Evolutionary conservation across 2,113 vertebrate genomes (phyloP), one percentile per base, ranked within the genome.

Genomic region (Brachirus orientalis): DNA sequence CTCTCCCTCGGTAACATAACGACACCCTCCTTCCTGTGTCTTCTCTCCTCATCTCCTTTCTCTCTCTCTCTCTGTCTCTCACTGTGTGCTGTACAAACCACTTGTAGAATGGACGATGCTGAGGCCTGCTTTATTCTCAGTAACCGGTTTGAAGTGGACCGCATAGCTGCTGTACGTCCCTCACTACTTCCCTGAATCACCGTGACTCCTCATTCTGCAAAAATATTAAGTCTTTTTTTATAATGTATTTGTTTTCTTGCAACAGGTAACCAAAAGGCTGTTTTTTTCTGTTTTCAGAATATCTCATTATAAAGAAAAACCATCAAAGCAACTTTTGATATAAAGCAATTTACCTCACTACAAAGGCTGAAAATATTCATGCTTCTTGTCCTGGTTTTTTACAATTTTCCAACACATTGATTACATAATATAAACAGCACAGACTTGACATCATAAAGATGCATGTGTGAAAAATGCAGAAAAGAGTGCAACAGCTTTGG

Each of bases 71-170:
- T 38, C 18, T 44, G 14, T 58, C 20, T 66, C 58, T 64, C 40
- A n/a, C 70, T 77, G 50, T 60, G 33, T 61, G 80, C 75, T 77
- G 43, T 65, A 84, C 72, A 89, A 82, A 85, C 86, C 69, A 72
- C 80, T 85, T 82, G 63, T 76, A 95, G 94, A 87, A 95, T 95
- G 92, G 94, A 95, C 77, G 93, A 95, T 77, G 94, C 94, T 6
- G 93, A 95, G 82, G 94, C 93, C 88, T 95, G 94, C 86, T 95
- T 95, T 72, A 95, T 95, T 85, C 93, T 95, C 86, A 95, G 94
- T 69, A 95, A 94, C 89, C 90, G 94, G 20, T 94, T 94, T 85
- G 94, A 95, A 88, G 93, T 94, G 89, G 94, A 95, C 72, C 93
- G 94, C 65, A 93, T 94, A 8, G 94, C 94, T 18, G 94, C 94